A percentile compares a stretch with the other conserved stretches of the same genome.
phyloP scores from a whole-genome alignment of 2,113 vertebrate species.

The Pelobates fuscus region DNA sequence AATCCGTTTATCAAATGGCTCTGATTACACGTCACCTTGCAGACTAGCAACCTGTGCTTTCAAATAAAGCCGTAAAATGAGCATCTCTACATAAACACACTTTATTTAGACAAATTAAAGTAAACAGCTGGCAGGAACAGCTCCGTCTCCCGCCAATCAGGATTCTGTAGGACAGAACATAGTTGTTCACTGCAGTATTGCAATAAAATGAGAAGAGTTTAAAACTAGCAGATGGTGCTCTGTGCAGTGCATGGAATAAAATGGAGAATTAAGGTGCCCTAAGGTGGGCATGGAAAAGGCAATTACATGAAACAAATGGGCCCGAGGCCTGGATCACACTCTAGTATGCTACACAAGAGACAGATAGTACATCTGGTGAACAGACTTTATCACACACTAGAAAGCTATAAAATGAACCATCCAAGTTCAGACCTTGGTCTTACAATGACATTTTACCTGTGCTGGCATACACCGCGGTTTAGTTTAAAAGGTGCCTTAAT shows the following conservation, averaged over 20 bases:
- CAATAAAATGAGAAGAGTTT: slow-evolving; percentile 78
- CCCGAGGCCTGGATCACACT: slow-evolving; percentile 86
- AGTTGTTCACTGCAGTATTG: slow-evolving; percentile 60
- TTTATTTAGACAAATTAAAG: slow-evolving; percentile 68
- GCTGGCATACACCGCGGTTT: slow-evolving; percentile 75
- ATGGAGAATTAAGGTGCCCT: slow-evolving; percentile 94
- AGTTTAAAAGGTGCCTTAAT: slow-evolving; percentile 79
- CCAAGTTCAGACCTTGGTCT: slow-evolving; percentile 69
- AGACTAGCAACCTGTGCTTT: slow-evolving; percentile 56
- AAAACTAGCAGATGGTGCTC: slow-evolving; percentile 93
- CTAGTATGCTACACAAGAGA: slow-evolving; percentile 82
- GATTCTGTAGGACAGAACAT: slow-evolving; percentile 60
- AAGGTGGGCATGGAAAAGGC: slow-evolving; percentile 93
- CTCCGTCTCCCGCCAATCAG: slow-evolving; percentile 60
- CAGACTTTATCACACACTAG: slow-evolving; percentile 80
- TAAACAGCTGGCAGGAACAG: slow-evolving; percentile 69
- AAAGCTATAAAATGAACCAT: slow-evolving; percentile 73
- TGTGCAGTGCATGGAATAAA: slow-evolving; percentile 97
- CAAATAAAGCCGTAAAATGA: slow-evolving; percentile 60
- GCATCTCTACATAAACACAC: slow-evolving; percentile 60
- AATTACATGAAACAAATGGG: slow-evolving; percentile 99
- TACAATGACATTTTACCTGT: slow-evolving; percentile 78
- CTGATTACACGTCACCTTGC: slow-evolving; percentile 38
- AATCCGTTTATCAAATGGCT: not conserved
- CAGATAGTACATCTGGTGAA: slow-evolving; percentile 86